Conservation (phyloP, 2,797 vertebrate genomes). For the Falco cherrug region DNA sequence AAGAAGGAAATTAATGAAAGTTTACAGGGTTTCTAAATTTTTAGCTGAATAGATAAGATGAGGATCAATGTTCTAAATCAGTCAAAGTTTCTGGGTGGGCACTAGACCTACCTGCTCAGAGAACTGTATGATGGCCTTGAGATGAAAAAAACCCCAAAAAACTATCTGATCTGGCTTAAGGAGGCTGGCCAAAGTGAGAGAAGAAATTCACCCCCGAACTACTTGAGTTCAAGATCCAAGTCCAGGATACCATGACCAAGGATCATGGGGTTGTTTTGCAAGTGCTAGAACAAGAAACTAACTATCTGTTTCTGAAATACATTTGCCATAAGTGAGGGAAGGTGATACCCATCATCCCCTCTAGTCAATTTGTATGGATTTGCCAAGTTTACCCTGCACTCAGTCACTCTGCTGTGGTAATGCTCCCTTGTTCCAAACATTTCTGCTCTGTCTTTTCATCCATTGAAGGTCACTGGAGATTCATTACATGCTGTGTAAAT, state of each 20-base stretch:
- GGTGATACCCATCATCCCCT: background rate
- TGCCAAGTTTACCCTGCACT: background rate
- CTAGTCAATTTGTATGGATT: background rate
- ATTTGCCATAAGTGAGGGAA: background rate
- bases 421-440: background rate
- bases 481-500: background rate
- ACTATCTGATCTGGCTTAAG: background rate
- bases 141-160: background rate
- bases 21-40: background rate
- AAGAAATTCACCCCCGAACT: background rate
- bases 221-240: background rate
- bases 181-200: background rate
- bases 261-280: background rate
- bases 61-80: background rate
- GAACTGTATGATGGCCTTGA: accelerated
- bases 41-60: background rate
- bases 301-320: background rate
- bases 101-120: background rate
- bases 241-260: background rate
- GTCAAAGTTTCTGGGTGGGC: background rate
- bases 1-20: background rate
- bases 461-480: background rate
- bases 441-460: background rate
- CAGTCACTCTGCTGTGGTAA: background rate
- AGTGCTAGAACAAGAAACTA: background rate